Conservation (phyloP, 2,888 invertebrate species). For the Eupithecia pulchellata region DNA sequence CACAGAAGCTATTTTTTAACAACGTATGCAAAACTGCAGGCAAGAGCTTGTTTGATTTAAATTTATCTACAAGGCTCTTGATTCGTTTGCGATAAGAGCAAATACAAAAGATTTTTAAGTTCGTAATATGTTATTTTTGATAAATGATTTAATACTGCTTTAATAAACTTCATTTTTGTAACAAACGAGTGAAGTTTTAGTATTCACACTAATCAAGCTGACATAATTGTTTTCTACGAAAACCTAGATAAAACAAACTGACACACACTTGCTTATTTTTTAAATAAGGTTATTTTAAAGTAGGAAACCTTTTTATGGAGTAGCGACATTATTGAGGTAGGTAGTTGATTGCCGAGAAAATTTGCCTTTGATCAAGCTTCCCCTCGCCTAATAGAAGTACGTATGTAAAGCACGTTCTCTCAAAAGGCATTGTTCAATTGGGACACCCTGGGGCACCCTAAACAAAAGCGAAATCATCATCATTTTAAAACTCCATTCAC, state of each 20-base stretch:
- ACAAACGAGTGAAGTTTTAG: not conserved
- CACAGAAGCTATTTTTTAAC: not conserved
- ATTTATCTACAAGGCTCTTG: not conserved
- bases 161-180: not conserved
- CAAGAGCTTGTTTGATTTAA: not conserved
- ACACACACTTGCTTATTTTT: no score
- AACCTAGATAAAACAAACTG: no score
- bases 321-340: not conserved
- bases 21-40: no score
- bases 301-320: not conserved
- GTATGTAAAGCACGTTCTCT: constrained; percentile 24
- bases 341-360: constrained; percentile 8
- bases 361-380: constrained; percentile 16
- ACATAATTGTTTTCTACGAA: not conserved
- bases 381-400: constrained; percentile 1
- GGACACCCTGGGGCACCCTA: constrained; percentile 22
- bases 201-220: not conserved
- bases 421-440: constrained; percentile 30
- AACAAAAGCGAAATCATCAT: constrained; percentile 43
- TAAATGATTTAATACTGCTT: not conserved
- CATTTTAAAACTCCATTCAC: not conserved
- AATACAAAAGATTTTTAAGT: not conserved
- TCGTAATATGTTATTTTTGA: not conserved
- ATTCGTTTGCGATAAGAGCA: no score
- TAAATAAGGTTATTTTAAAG: not conserved